phyloP scores from a whole-genome alignment of 2,113 vertebrate species.

The Haemorhous mexicanus region DNA sequence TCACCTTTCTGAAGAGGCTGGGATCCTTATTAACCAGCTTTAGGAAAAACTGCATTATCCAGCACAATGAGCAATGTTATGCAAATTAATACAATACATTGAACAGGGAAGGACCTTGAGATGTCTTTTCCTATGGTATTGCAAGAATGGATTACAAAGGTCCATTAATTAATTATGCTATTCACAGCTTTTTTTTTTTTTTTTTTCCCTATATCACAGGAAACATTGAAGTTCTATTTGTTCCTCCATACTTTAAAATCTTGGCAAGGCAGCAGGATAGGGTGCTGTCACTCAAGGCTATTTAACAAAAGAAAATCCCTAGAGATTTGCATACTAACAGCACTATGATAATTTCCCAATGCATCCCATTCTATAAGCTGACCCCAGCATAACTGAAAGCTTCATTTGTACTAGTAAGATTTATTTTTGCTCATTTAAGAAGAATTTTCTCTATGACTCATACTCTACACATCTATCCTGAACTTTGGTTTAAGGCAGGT shows the following conservation, averaged over 20 bases:
- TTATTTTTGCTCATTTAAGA: background rate
- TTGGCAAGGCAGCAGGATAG: background rate
- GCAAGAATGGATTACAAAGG: background rate
- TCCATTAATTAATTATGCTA: constrained; percentile 2
- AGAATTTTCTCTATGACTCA: background rate
- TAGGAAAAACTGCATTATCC: background rate
- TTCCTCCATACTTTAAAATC: background rate
- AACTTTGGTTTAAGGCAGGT: background rate
- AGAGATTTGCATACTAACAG: background rate
- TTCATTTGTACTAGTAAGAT: background rate
- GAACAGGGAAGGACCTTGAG: constrained; percentile 19
- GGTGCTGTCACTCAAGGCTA: background rate
- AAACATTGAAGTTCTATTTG: background rate
- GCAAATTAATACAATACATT: background rate
- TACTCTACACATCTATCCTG: background rate
- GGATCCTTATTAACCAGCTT: background rate
- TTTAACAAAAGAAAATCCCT: background rate
- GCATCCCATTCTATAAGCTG: background rate
- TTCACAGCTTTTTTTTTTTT: background rate
- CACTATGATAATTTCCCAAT: background rate
- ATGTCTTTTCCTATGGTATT: background rate
- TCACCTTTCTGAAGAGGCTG: background rate
- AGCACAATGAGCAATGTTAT: background rate
- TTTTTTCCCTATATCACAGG: background rate
- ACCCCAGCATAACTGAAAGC: background rate